These are phyloP conservation scores for Albula goreensis DNA, from an alignment of 2,113 vertebrate genomes.

Conservation along the genomic window DNA sequence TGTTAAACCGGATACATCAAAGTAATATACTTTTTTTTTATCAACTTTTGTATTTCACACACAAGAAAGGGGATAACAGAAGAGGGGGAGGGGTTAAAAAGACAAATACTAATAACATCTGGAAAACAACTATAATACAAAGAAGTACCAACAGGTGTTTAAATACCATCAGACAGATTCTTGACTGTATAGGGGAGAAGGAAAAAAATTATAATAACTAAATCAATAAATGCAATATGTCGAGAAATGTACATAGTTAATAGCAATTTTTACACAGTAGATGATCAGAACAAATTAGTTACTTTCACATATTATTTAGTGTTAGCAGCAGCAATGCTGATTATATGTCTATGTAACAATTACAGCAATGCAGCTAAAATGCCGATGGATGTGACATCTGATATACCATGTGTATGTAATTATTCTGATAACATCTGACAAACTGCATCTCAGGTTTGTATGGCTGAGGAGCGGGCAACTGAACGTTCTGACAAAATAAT, in stretches of 20 bases:
- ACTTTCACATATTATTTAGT: background rate
- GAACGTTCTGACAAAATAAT: background rate
- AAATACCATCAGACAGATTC: too few species aligned
- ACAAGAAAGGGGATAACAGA: too few species aligned
- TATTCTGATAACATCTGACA: background rate
- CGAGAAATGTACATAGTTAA: background rate
- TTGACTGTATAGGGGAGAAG: too few species aligned
- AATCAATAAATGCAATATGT: background rate
- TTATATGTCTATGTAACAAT: background rate
- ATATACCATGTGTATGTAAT: background rate
- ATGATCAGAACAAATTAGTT: background rate
- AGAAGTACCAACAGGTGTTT: background rate
- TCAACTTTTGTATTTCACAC: too few species aligned
- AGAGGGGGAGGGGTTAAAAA: background rate
- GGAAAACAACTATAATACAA: background rate
- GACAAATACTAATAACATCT: background rate
- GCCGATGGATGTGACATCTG: background rate
- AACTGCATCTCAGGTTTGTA: background rate
- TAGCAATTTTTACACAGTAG: background rate
- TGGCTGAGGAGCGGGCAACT: background rate
- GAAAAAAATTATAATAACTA: background rate
- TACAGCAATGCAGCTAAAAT: background rate
- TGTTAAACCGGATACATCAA: too few species aligned
- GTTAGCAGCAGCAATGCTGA: background rate
- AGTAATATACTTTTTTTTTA: too few species aligned